Conservation (phyloP, 2,797 vertebrate genomes). For the Coilia nasus region DNA sequence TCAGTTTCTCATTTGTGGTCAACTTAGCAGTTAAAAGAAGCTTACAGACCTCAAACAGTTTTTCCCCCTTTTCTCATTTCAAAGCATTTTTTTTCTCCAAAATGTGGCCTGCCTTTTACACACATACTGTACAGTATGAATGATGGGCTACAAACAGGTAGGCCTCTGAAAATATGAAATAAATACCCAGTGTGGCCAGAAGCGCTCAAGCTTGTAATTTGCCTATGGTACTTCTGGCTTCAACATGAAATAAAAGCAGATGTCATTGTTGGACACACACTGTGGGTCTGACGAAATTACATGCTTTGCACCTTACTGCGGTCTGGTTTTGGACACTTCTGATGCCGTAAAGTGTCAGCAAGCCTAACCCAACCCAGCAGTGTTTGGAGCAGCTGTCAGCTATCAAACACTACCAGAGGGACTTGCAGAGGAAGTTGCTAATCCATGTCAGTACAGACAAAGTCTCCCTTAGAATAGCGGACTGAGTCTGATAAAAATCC, state of each 20-base stretch:
- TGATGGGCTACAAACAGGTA: slow-evolving; percentile 43
- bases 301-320: slow-evolving; percentile 51
- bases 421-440: not conserved
- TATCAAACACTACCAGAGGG: slow-evolving; percentile 17
- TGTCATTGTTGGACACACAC: slow-evolving; percentile 60
- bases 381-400: not conserved
- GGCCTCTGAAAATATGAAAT: slow-evolving; percentile 46
- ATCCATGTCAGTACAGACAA: not conserved
- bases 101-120: slow-evolving; percentile 34
- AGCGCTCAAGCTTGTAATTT: slow-evolving; percentile 60
- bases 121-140: slow-evolving; percentile 33
- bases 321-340: slow-evolving; percentile 38
- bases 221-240: slow-evolving; percentile 46
- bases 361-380: not conserved
- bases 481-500: not conserved
- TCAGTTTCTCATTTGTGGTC: slow-evolving; percentile 55
- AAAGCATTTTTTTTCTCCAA: slow-evolving; percentile 54
- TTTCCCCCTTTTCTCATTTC: slow-evolving; percentile 33
- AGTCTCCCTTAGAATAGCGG: not conserved
- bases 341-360: slow-evolving; percentile 10
- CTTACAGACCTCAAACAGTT: slow-evolving; percentile 41
- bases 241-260: slow-evolving; percentile 59
- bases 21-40: slow-evolving; percentile 40
- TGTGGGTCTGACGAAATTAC: slow-evolving; percentile 53
- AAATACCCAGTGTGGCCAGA: slow-evolving; percentile 33